A percentile compares a stretch with the other conserved stretches of the same genome.
phyloP scores from a whole-genome alignment of 2,113 vertebrate genomes.

The Zosterops japonicus region DNA sequence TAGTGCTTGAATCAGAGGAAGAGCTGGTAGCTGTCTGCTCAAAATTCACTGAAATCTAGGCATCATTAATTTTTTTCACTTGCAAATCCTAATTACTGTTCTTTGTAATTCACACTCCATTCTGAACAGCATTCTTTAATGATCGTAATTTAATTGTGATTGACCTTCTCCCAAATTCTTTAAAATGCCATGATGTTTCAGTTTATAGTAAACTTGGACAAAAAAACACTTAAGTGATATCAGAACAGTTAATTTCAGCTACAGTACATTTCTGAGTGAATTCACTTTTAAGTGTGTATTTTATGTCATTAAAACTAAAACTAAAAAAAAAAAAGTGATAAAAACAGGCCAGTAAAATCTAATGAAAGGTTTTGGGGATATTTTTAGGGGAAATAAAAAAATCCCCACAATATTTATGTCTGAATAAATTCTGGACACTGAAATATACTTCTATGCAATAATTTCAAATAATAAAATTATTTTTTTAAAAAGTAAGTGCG shows the following conservation, averaged over 20 bases:
- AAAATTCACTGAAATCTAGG: background rate
- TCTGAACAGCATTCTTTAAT: background rate
- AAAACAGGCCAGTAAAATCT: background rate
- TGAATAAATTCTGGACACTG: background rate
- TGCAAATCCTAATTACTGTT: background rate
- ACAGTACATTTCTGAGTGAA: background rate
- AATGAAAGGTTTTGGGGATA: accelerated
- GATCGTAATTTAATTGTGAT: background rate
- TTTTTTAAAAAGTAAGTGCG: background rate
- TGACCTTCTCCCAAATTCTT: background rate
- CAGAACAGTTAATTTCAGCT: background rate
- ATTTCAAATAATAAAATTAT: background rate
- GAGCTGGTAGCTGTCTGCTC: background rate
- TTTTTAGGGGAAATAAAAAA: background rate
- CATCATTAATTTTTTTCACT: background rate
- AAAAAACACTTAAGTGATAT: background rate
- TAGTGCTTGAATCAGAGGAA: background rate
- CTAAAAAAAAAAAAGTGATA: background rate
- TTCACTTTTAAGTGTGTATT: background rate
- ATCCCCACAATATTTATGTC: background rate
- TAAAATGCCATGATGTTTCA: background rate
- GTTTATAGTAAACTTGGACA: background rate
- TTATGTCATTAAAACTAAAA: background rate
- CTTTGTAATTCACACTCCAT: background rate
- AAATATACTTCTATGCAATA: background rate